Conservation (phyloP, 1,140 invertebrate species). For the Gerris buenoi region DNA sequence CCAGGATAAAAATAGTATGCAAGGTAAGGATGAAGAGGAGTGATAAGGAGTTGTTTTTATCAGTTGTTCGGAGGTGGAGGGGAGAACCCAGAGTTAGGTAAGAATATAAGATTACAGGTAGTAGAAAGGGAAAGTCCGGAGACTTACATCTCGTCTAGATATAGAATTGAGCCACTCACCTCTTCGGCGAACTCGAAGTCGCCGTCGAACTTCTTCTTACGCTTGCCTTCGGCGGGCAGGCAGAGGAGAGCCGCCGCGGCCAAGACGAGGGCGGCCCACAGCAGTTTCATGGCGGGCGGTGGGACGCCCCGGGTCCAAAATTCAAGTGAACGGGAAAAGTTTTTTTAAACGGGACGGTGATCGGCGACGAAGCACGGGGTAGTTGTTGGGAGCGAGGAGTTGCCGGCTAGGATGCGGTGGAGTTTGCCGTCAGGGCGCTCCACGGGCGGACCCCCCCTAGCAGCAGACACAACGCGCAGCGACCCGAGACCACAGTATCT, state of each 20-base stretch:
- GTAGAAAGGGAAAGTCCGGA: neutral
- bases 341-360: too few species aligned
- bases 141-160: neutral
- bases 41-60: too few species aligned
- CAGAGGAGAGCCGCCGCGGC: conserved; percentile 26
- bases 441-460: neutral
- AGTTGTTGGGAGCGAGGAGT: too few species aligned
- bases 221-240: conserved; percentile 32
- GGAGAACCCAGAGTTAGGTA: too few species aligned
- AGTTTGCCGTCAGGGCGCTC: neutral
- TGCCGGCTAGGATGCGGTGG: too few species aligned
- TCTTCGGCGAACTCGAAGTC: conserved; percentile 54
- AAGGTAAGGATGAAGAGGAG: too few species aligned
- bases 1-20: too few species aligned
- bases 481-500: neutral
- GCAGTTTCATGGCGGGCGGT: conserved; percentile 26
- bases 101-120: too few species aligned
- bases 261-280: conserved; percentile 32
- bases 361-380: too few species aligned
- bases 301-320: neutral
- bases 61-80: too few species aligned
- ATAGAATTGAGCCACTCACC: conserved; percentile 34
- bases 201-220: conserved; percentile 46
- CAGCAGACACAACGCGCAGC: neutral
- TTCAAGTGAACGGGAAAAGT: too few species aligned